Percentiles rank a stretch among this genome's conserved stretches.
Conservation (phyloP, 2,888 invertebrate species). For the Pantelozetes paolii region DNA sequence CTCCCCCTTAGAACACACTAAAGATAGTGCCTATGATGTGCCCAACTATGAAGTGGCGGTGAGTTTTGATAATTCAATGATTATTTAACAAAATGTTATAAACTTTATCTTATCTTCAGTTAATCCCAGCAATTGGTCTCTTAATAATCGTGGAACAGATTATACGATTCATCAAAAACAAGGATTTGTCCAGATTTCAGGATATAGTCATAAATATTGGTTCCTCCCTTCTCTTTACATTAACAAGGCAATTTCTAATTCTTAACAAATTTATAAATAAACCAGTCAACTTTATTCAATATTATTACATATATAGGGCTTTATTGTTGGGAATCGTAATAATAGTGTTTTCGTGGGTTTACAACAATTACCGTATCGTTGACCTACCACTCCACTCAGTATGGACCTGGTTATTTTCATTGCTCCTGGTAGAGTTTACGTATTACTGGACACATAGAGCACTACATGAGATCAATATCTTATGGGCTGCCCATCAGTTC, state of each 20-base stretch:
- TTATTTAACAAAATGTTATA: neutral
- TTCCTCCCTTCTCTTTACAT: constrained; percentile 25
- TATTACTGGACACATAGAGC: constrained; percentile 41
- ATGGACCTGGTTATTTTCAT: constrained; percentile 36
- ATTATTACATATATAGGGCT: neutral
- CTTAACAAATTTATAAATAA: neutral
- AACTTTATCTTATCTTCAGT: neutral
- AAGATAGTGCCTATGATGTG: constrained; percentile 34
- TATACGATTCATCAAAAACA: constrained; percentile 19
- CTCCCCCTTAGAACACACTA: neutral
- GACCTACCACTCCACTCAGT: constrained; percentile 33
- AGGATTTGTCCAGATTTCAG: constrained; percentile 26
- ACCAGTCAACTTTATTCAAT: neutral
- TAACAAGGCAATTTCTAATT: neutral
- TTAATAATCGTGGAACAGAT: constrained; percentile 30
- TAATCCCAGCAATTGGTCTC: constrained; percentile 29
- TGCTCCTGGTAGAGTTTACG: constrained; percentile 36
- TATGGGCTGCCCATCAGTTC: constrained; percentile 86
- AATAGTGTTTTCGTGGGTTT: constrained; percentile 7
- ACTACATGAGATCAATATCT: constrained; percentile 71
- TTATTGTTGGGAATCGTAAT: constrained; percentile 24
- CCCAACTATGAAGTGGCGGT: constrained; percentile 40
- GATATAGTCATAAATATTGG: constrained; percentile 36
- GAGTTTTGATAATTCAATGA: neutral
- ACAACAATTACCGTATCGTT: constrained; percentile 35